Base-by-base conservation (phyloP, 2,797 vertebrate genomes). In the Tamandua tetradactyla region DNA sequence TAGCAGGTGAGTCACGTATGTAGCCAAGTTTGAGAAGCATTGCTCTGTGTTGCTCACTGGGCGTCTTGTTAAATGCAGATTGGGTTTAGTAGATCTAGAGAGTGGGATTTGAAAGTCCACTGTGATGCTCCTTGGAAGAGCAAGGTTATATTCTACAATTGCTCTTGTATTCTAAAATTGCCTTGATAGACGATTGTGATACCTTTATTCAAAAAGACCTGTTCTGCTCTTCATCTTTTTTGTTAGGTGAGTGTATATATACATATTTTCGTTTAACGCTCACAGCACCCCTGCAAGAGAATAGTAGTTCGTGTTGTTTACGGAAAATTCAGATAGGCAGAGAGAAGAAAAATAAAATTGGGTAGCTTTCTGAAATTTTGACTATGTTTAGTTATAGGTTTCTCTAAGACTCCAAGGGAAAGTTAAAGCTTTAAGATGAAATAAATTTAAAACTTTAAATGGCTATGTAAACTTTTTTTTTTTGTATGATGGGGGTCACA, bases 151-250 rank as follows among this genome's bases (percentile, higher is more conserved):
- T 74, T 84, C 66, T 92, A 40, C 52, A n/a, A n/a, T n/a, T n/a
- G n/a, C n/a, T n/a, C n/a, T n/a, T n/a, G n/a, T n/a, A n/a, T n/a
- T n/a, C n/a, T n/a, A 71, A 18, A 74, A 15, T 91, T 94, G 35
- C 69, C 25, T 93, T 35, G n/a, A 11, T 42, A 89, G 71, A 76
- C 27, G 49, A 35, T 93, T 49, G 7, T 59, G 32, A 64, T 89
- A 80, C 69, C 57, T 94, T 93, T 86, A 62, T 87, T 95, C 13
- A 47, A 71, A 80, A 89, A 91, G 15, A 88, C 68, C 22, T 82
- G 32, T 52, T 94, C n/a, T 95, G 8, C 89, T 93, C 74, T 55
- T 93, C 12, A 23, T 94, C 30, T 87, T 80, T 52, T 95, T 94
- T 92, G 25, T 92, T 89, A 79, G 76, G 9, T 91, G 55, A 91